Evolutionary conservation across 1,140 invertebrate species (phyloP), one percentile per base, ranked within the genome.

Genomic region (Aplysia californica): DNA sequence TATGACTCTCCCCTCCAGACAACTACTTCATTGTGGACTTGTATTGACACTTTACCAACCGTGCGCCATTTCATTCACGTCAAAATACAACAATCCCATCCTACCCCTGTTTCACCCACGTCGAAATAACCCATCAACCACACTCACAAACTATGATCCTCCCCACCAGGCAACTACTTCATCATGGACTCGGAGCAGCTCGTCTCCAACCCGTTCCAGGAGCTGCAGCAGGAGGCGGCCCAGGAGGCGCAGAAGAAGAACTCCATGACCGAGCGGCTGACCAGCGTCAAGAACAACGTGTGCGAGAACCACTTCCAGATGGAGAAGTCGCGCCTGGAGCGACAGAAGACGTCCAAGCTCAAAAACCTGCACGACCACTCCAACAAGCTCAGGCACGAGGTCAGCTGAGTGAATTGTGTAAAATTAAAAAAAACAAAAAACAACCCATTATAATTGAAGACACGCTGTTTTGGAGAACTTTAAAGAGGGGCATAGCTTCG

Each of bases 111-210:
- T n/a, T n/a, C n/a, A n/a, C n/a, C n/a, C n/a, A n/a, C n/a, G n/a
- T n/a, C n/a, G n/a, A n/a, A n/a, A n/a, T n/a, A n/a, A n/a, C n/a
- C n/a, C n/a, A n/a, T n/a, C n/a, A n/a, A n/a, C n/a, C n/a, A n/a
- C n/a, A n/a, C n/a, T n/a, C n/a, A n/a, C n/a, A n/a, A n/a, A n/a
- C n/a, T n/a, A n/a, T n/a, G n/a, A n/a, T n/a, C n/a, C n/a, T n/a
- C n/a, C n/a, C n/a, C n/a, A n/a, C n/a, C 81, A 88, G 85, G 86
- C 21, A 86, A 88, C 78, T 86, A 80, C 74, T 87, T 88, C 76
- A 87, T 88, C 72, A 86, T 88, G 84, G 85, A 87, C 76, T 83
- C 85, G 31, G 85, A 87, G 76, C 82, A 84, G 75, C 77, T 85
- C 64, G 81, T 85, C 38, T 82, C 82, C 74, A 87, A 84, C 36